Conservation (phyloP, 23 tunicate genomes). For the Styela clava region DNA sequence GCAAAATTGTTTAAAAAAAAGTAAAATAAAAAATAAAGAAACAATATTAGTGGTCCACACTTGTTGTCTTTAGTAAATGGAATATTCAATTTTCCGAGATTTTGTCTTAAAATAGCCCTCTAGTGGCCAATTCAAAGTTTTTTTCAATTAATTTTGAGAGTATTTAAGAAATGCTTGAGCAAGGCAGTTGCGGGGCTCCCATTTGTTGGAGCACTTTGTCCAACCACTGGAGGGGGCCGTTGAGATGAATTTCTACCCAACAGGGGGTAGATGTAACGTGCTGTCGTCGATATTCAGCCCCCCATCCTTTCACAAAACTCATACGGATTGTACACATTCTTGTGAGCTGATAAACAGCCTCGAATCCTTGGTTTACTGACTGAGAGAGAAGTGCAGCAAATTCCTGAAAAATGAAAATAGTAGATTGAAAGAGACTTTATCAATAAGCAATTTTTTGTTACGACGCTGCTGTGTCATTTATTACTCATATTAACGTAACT, state of each 20-base stretch:
- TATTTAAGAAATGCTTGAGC: constrained; percentile 84
- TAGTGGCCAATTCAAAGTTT: no score
- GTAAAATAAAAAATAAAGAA: no score
- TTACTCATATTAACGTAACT: neutral
- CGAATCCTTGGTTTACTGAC: constrained; percentile 94
- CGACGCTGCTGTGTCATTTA: neutral
- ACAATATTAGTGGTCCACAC: no score
- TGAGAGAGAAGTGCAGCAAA: constrained; percentile 94
- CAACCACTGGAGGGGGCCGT: constrained; percentile 98
- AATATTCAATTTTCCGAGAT: no score
- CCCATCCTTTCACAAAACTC: constrained; percentile 99
- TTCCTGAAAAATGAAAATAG: constrained; percentile 44
- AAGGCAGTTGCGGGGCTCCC: constrained; percentile 93
- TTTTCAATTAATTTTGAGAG: no score
- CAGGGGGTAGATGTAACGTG: constrained; percentile 98
- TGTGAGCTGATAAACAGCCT: constrained; percentile 84
- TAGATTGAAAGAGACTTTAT: neutral
- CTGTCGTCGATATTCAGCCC: constrained; percentile 95
- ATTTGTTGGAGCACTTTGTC: constrained; percentile 92
- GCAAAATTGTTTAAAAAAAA: no score
- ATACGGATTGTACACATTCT: constrained; percentile 98
- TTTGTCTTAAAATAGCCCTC: no score
- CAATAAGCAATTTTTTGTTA: neutral
- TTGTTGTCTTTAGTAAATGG: no score
- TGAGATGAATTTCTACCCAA: constrained; percentile 98